These are phyloP conservation scores for Caenorhabditis sp. DNA, from an alignment of 2,888 invertebrate genomes.

Conservation along the genomic window DNA sequence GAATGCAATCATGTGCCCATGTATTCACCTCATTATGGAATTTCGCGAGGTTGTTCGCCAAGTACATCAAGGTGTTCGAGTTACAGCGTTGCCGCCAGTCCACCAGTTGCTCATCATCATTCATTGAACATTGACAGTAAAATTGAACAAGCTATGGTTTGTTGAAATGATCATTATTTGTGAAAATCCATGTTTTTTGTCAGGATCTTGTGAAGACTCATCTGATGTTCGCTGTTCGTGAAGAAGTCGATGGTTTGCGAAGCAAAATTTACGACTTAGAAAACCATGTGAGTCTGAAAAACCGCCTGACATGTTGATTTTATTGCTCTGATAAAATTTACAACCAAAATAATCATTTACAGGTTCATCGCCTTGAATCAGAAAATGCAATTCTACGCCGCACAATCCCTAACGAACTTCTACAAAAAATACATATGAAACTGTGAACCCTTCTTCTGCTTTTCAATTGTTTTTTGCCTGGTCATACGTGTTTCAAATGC, in stretches of 20 bases:
- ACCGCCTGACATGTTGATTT: not conserved
- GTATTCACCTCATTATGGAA: conserved; percentile 38
- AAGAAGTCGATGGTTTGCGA: conserved; percentile 91
- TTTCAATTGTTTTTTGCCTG: not conserved
- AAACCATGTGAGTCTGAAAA: conserved; percentile 78
- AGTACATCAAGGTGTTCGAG: conserved; percentile 34
- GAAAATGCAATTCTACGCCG: conserved; percentile 88
- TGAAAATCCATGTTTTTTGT: conserved; percentile 2
- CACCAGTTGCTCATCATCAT: conserved; percentile 41
- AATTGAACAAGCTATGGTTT: conserved; percentile 74
- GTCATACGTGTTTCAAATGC: not conserved
- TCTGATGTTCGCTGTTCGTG: conserved; percentile 91
- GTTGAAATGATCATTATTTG: conserved; percentile 22
- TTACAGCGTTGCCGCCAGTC: conserved; percentile 39
- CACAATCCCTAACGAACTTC: conserved; percentile 86
- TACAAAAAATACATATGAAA: conserved; percentile 75
- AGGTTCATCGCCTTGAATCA: conserved; percentile 80
- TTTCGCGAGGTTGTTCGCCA: conserved; percentile 38
- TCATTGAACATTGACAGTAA: conserved; percentile 73
- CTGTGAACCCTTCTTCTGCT: not conserved
- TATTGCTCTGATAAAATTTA: not conserved
- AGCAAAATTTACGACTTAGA: conserved; percentile 89
- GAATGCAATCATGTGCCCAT: conserved; percentile 39
- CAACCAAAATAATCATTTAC: too few species aligned
- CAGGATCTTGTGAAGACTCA: conserved; percentile 89